Conservation (phyloP, 2,797 vertebrate genomes). For the Halcyon badia region DNA sequence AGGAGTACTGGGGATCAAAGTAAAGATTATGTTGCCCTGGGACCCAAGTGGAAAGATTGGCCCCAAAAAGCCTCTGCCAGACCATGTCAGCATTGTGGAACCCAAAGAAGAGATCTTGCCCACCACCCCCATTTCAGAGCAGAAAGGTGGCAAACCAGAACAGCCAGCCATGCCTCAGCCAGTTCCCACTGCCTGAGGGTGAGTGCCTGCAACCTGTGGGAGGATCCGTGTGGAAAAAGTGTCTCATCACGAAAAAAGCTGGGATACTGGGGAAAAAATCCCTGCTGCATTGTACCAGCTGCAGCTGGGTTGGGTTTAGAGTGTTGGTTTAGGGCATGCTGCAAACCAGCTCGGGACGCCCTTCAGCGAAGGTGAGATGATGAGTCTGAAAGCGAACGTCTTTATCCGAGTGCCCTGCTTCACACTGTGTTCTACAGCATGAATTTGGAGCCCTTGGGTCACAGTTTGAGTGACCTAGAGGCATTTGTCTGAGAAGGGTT, state of each 20-base stretch:
- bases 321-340: accelerated
- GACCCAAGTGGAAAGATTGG: conserved; percentile 98
- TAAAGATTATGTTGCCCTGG: conserved; percentile 99
- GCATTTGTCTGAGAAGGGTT: conserved; percentile 80
- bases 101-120: conserved; percentile 97
- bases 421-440: conserved; percentile 51
- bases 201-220: background rate
- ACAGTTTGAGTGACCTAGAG: conserved; percentile 64
- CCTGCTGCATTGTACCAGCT: background rate
- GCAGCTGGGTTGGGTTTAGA: background rate
- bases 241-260: background rate
- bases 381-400: conserved; percentile 61
- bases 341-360: background rate
- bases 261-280: background rate
- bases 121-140: conserved; percentile 96
- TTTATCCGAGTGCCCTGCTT: background rate
- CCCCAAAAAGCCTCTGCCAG: conserved; percentile 98
- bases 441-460: conserved; percentile 19
- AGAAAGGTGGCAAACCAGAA: conserved; percentile 97
- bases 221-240: accelerated
- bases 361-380: conserved; percentile 78
- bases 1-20: conserved; percentile 98
- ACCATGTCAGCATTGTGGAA: conserved; percentile 98
- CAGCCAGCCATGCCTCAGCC: conserved; percentile 95
- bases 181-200: conserved; percentile 84